Evolutionary conservation across 2,113 vertebrate genomes (phyloP), one percentile per base, ranked within the genome.

Genomic region (Pluvianellus socialis): DNA sequence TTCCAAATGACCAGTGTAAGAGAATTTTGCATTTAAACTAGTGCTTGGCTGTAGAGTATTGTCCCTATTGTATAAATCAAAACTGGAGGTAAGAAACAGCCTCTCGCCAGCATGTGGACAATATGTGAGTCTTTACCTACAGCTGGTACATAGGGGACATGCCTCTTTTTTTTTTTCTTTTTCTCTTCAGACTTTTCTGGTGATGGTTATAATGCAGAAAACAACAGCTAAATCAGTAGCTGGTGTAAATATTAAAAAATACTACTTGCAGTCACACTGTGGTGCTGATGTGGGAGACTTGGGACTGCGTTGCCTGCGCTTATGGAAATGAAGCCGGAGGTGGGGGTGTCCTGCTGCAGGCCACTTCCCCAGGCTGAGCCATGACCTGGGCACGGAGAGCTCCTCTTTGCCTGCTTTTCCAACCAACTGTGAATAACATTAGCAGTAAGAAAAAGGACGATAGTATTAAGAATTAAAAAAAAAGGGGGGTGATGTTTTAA

Each of bases 261-360:
- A 14, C 45, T 65, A 40, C 68, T 90, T 88, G 70, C 42, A 68
- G 71, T 63, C 77, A 61, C 26, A 2, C 0, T 49, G 53, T 77
- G 63, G n/a, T 89, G 77, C 92, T 72, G 53, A 30, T 52, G 10
- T 22, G 80, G 76, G 80, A 90, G 59, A 30, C 26, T 53, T 24
- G 58, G 75, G 62, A 70, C 73, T 83, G 62, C 82, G 72, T 12
- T 83, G 84, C 65, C 86, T 42, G 15, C 76, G 81, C 71, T 73
- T 40, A 44, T 90, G 86, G 93, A 92, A 82, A 95, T 93, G 91
- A 96, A 97, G 90, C 74, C 92, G 86, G 52, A 73, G 62, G 62
- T 81, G 79, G 67, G 82, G 59, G 22, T 53, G 26, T n/a, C 55
- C 61, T 90, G 68, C 73, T 86, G 55, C 74, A 66, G 67, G 49